These are phyloP conservation scores for Protobothrops flavoviridis DNA, from an alignment of 2,113 vertebrate species.

Conservation along the genomic window DNA sequence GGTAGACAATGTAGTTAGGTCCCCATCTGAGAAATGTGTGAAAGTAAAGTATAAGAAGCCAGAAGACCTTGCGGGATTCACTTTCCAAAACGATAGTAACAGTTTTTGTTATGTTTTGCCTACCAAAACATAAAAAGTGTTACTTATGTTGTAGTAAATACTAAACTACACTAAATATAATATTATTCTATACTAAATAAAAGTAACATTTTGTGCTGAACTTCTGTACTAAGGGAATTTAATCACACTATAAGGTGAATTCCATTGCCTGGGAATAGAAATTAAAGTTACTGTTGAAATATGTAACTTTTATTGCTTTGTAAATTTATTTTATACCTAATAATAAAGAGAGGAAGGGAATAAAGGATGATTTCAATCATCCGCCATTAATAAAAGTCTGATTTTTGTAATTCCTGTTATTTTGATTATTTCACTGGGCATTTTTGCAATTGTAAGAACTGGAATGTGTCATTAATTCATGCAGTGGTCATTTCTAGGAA, in stretches of 20 bases:
- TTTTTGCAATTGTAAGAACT: background rate
- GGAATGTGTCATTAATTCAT: background rate
- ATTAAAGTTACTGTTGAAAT: background rate
- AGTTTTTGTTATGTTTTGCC: background rate
- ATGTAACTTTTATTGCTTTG: background rate
- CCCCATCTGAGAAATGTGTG: fast-evolving
- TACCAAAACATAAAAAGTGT: background rate
- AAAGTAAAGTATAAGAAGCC: background rate
- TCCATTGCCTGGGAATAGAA: background rate
- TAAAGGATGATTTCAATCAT: background rate
- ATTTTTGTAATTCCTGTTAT: background rate
- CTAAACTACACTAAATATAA: background rate
- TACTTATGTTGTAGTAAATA: background rate
- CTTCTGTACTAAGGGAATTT: background rate
- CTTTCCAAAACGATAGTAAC: background rate
- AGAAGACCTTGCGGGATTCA: slow-evolving; percentile 8
- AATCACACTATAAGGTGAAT: background rate
- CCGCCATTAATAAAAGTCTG: background rate
- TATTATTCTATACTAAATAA: background rate
- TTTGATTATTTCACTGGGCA: background rate
- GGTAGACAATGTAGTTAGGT: background rate
- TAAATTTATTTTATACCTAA: background rate
- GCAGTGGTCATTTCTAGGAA: background rate
- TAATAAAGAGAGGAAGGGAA: background rate
- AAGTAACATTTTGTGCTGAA: background rate